Base-by-base conservation (phyloP, 2,888 invertebrate species). In the Torymus texanus region DNA sequence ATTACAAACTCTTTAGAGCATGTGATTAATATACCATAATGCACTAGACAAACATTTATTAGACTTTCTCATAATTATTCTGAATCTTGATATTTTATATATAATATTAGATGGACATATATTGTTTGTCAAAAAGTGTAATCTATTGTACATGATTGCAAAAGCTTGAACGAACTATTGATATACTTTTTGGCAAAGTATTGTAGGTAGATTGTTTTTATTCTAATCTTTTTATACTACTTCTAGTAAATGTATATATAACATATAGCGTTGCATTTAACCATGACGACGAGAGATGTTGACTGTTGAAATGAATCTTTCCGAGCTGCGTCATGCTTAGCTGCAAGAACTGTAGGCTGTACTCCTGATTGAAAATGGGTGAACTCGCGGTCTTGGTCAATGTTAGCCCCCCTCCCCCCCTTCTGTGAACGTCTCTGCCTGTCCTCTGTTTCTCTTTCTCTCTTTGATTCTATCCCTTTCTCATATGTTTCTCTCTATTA, bases 281-380 rank as follows among this genome's bases (percentile, higher is more conserved):
- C 58, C 58, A 58, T 68, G 58, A 29, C 56, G 53, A 53, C 5
- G 41, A 16, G 68, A 21, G n/a, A 29, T 41, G 68, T 58, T 68
- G 11, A 55, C 4, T 12, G 16, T 63, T 21, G 8, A 67, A 55
- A 18, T 66, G 16, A 51, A 58, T 29, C 58, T 58, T 29, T 58
- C 16, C 29, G n/a, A 58, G 16, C 50, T 71, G 18, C 29, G 51
- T 56, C 59, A 53, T 75, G 58, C 53, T 51, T 67, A 67, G 51
- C 24, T 75, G 59, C 24, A 18, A 51, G 18, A 16, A 67, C 21
- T 8, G 41, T 68, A 62, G 29, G 29, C 41, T 51, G 50, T 53
- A 56, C 24, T 61, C 58, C 56, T 71, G 71, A 78, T 81, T 81
- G 80, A 81, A 81, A 81, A 78, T 78, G 78, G 80, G 80, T 75